Conservation (phyloP, 2,888 invertebrate genomes). For the Caenorhabditis sp. region DNA sequence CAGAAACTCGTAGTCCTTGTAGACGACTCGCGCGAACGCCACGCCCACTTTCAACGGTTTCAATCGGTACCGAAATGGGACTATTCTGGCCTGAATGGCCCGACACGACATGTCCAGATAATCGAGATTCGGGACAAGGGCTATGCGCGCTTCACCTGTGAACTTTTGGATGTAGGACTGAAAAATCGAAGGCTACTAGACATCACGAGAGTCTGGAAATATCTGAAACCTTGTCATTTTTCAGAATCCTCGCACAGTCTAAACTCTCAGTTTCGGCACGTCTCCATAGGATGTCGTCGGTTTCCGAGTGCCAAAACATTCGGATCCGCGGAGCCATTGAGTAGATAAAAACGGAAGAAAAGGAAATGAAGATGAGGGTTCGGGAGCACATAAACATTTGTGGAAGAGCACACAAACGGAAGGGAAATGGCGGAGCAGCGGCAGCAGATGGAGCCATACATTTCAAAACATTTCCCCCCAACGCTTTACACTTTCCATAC, state of each 20-base stretch:
- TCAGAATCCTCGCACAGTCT: constrained; percentile 37
- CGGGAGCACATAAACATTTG: constrained; percentile 20
- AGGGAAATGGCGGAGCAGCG: constrained; percentile 11
- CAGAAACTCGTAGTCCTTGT: constrained; percentile 55
- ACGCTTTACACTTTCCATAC: neutral
- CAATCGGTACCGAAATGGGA: constrained; percentile 18
- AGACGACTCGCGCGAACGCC: constrained; percentile 58
- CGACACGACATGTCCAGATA: constrained; percentile 36
- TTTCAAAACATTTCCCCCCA: constrained; percentile 29
- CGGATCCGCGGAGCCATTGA: constrained; percentile 29
- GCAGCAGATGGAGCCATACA: constrained; percentile 19
- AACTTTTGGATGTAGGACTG: constrained; percentile 12
- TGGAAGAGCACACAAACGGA: neutral
- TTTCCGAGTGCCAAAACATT: constrained; percentile 8
- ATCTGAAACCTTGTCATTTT: constrained; percentile 34
- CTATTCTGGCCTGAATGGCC: constrained; percentile 19
- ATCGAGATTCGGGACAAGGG: neutral
- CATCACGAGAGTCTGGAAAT: neutral
- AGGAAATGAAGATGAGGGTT: constrained; percentile 11
- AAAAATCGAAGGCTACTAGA: neutral
- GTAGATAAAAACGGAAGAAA: constrained; percentile 27
- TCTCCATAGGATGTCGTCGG: constrained; percentile 3
- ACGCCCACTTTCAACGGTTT: constrained; percentile 41
- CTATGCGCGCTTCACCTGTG: constrained; percentile 17
- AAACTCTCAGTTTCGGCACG: constrained; percentile 21